Evolutionary conservation across 2,888 invertebrate genomes (phyloP), one percentile per base, ranked within the genome.

Genomic region (Falcaria lacertinaria): DNA sequence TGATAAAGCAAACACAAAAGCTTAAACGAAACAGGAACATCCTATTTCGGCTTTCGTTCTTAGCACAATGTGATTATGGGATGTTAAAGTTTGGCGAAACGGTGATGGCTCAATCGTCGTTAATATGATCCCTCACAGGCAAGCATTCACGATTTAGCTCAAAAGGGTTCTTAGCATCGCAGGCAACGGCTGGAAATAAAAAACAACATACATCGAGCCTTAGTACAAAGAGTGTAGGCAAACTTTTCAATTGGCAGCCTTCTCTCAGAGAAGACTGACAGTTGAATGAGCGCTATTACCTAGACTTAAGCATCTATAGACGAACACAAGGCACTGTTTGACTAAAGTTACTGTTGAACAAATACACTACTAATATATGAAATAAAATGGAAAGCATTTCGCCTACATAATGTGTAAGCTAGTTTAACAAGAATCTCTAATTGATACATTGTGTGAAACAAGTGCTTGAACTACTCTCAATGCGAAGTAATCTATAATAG

Each of bases 151-250:
- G 85, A 81, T 88, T 85, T 89, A 89, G 87, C 87, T 88, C 88
- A 89, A 88, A 89, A 87, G 84, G 88, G 83, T 80, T 88, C 80
- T 85, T 88, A 88, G 88, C 88, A 87, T 88, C 85, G 86, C 89
- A 88, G 90, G 88, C 89, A 87, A 86, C 86, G 80, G 87, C 90
- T 90, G 90, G 85, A 88, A 90, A 89, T 89, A 89, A 90, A 84
- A 88, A 89, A 89, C 87, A 89, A 88, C 87, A 89, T 85, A 89
- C 83, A 88, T 86, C 87, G 88, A 85, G 88, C 87, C 88, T 87
- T 86, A 85, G 76, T 86, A 86, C 80, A 82, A 72, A 79, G 79
- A 71, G 61, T 71, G 67, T 63, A 81, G 78, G 84, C 83, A 80
- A 74, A 72, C 60, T 62, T 64, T 58, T 41, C 77, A 80, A 80